phyloP scores from a whole-genome alignment of 2,797 vertebrate genomes.

The Clarias platycephalus region DNA sequence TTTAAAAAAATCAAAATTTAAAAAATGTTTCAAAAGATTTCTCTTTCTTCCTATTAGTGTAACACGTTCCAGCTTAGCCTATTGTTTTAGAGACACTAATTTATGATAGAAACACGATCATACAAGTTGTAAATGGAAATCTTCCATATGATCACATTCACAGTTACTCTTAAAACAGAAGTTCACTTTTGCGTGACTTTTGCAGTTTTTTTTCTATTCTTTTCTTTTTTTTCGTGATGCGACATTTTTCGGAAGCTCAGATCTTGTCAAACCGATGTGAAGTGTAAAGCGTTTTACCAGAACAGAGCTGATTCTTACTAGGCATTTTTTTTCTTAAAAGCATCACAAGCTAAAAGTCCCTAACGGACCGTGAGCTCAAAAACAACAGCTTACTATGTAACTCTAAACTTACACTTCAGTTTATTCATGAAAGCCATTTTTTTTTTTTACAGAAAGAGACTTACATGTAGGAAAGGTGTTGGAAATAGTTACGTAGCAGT shows the following conservation, averaged over 20 bases:
- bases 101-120: no score
- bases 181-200: neutral
- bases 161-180: neutral
- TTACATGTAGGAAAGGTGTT: neutral
- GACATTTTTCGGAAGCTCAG: neutral
- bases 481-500: neutral
- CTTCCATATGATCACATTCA: neutral
- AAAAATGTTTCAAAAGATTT: neutral
- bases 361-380: neutral
- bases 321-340: neutral
- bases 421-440: neutral
- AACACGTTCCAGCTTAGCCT: neutral
- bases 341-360: neutral
- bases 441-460: neutral
- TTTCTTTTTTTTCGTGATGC: neutral
- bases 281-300: neutral
- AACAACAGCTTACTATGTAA: neutral
- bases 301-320: conserved; percentile 22
- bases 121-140: neutral
- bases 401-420: neutral
- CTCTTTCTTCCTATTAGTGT: neutral
- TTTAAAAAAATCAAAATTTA: neutral
- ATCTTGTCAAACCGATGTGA: neutral
- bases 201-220: neutral
- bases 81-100: neutral